phyloP scores from a whole-genome alignment of 1,140 invertebrate species.

The Lepidotrigona ventralis region DNA sequence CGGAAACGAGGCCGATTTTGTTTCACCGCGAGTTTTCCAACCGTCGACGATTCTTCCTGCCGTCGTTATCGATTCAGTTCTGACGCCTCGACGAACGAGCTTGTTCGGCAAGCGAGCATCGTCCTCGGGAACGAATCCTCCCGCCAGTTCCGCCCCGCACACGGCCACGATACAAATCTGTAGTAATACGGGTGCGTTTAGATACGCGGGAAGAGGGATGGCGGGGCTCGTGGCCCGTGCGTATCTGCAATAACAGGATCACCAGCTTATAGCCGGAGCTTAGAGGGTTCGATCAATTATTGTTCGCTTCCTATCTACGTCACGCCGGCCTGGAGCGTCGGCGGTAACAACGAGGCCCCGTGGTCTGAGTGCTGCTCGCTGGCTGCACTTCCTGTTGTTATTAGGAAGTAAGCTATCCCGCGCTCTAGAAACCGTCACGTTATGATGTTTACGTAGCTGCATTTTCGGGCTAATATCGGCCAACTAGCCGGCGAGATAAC shows the following conservation, averaged over 20 bases:
- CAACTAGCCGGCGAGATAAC: slow-evolving; percentile 22
- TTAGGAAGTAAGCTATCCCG: slow-evolving; percentile 40
- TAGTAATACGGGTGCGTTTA: slow-evolving; percentile 56
- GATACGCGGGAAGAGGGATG: slow-evolving; percentile 37
- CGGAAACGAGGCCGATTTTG: too few relatives aligned
- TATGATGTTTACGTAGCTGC: slow-evolving; percentile 36
- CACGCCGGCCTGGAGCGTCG: slow-evolving; percentile 58
- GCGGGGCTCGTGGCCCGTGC: slow-evolving; percentile 48
- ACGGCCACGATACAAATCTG: slow-evolving; percentile 19
- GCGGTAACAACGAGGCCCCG: slow-evolving; percentile 40
- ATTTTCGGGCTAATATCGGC: slow-evolving; percentile 43
- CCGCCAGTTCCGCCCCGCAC: not conserved
- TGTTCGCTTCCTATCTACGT: slow-evolving; percentile 69
- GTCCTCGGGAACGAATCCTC: not conserved
- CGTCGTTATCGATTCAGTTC: too few relatives aligned
- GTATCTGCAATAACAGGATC: slow-evolving; percentile 70
- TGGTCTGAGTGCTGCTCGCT: slow-evolving; percentile 24
- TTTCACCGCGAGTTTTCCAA: too few relatives aligned
- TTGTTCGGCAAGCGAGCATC: not conserved
- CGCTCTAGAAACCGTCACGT: slow-evolving; percentile 39
- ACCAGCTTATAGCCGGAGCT: slow-evolving; percentile 66
- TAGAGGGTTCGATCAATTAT: slow-evolving; percentile 70
- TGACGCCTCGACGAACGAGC: too few relatives aligned
- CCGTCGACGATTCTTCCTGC: too few relatives aligned
- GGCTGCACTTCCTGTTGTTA: slow-evolving; percentile 46